These are phyloP conservation scores for Aelia acuminata DNA, from an alignment of 2,888 invertebrate species.

Conservation along the genomic window DNA sequence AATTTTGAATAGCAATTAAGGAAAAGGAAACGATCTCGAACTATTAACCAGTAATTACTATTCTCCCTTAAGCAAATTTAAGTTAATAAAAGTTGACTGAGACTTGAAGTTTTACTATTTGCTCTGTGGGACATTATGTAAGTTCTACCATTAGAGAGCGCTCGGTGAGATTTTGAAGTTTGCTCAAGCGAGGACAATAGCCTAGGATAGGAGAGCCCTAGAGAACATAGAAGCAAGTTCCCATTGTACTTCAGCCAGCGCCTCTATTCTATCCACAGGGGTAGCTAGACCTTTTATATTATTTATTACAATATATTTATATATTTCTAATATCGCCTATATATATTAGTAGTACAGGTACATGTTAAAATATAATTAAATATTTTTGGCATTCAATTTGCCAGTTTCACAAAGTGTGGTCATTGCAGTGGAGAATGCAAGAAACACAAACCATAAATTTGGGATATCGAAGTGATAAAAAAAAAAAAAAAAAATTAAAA, in stretches of 20 bases:
- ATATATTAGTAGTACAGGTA: no score
- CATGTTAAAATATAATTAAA: no score
- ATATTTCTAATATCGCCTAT: neutral
- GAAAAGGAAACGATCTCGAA: neutral
- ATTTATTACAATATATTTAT: neutral
- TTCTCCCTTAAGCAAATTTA: slow-evolving; percentile 4
- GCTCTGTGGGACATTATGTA: neutral
- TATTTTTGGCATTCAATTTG: no score
- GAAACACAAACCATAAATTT: no score
- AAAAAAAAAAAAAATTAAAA: no score
- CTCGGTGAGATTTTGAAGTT: slow-evolving; percentile 29
- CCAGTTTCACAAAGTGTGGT: no score
- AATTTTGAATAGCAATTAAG: neutral
- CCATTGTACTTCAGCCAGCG: neutral
- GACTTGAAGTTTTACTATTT: slow-evolving; percentile 35
- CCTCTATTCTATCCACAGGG: neutral
- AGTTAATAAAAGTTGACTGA: slow-evolving; percentile 12
- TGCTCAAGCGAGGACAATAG: slow-evolving; percentile 16
- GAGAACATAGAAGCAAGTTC: slow-evolving; percentile 4
- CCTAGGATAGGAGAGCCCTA: neutral
- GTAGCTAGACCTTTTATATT: neutral
- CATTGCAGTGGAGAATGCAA: no score
- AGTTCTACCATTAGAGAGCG: slow-evolving; percentile 30
- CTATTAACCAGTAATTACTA: neutral
- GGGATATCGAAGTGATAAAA: no score